Percentiles rank a stretch among this genome's conserved stretches.
Evolutionary conservation across 2,888 invertebrate species (phyloP).

Genomic region (Eristalinus sepulchralis): DNA sequence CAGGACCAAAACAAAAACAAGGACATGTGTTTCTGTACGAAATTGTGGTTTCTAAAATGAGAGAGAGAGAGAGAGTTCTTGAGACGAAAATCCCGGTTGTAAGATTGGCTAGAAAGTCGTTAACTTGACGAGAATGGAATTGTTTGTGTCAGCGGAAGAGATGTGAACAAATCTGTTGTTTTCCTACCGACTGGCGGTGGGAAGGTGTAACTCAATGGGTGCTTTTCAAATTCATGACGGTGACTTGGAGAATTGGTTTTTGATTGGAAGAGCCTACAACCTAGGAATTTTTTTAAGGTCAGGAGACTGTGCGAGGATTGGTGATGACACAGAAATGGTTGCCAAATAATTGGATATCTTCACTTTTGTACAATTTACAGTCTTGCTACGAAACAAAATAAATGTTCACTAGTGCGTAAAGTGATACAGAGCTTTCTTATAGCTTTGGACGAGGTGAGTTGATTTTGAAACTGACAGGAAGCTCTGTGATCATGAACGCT

Average conservation of each 20-base stretch:
- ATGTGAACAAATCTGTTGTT: neutral
- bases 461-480: too few species aligned
- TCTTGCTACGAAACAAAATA: too few species aligned
- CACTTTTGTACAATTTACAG: too few species aligned
- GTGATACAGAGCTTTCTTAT: too few species aligned
- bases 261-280: neutral
- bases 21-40: neutral
- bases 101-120: neutral
- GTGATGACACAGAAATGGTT: too few species aligned
- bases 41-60: neutral
- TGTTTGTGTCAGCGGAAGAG: neutral
- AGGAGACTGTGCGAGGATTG: too few species aligned
- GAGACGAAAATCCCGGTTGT: neutral
- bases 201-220: neutral
- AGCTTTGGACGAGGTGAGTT: too few species aligned
- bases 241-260: neutral
- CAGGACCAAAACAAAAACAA: neutral
- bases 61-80: neutral
- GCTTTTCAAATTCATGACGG: neutral
- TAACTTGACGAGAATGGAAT: neutral
- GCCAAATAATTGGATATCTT: too few species aligned
- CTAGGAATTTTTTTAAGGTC: neutral
- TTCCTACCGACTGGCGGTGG: too few species aligned
- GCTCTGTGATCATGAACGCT: too few species aligned
- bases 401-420: too few species aligned